A percentile compares a stretch with the other conserved stretches of the same genome.
These are phyloP conservation scores for Upupa epops DNA, from an alignment of 2,113 vertebrate genomes.

Conservation along the genomic window DNA sequence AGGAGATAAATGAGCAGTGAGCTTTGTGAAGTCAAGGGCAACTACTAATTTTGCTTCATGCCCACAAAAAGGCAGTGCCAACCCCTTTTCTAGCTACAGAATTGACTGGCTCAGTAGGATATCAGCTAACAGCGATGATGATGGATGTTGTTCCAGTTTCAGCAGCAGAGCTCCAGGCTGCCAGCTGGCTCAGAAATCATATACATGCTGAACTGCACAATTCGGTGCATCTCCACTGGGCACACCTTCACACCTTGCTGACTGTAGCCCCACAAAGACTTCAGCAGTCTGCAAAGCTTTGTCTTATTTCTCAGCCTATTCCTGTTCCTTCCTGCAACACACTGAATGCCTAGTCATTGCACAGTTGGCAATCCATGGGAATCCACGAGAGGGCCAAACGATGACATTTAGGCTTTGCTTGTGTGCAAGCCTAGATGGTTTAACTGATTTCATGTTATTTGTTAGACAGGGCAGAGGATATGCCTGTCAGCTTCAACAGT, in stretches of 20 bases:
- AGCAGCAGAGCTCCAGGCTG: background rate
- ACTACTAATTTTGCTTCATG: background rate
- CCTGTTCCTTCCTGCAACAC: background rate
- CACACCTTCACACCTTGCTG: background rate
- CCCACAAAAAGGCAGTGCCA: background rate
- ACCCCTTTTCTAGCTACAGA: background rate
- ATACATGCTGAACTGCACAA: background rate
- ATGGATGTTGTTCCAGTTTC: background rate
- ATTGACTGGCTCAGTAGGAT: background rate
- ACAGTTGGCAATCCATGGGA: background rate
- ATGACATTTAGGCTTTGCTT: background rate
- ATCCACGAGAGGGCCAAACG: too few relatives aligned
- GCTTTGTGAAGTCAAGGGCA: background rate
- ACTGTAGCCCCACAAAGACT: background rate
- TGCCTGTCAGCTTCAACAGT: background rate
- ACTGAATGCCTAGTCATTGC: background rate
- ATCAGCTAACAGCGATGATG: background rate
- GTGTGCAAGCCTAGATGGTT: background rate
- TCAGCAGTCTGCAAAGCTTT: background rate
- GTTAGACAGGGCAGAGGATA: background rate
- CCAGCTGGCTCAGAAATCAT: background rate
- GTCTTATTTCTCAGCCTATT: background rate
- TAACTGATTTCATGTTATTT: background rate
- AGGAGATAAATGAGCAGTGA: background rate
- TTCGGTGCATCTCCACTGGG: background rate